Evolutionary conservation across 2,888 invertebrate genomes (phyloP), one percentile per base, ranked within the genome.

Genomic region (Matsumyia berberina): DNA sequence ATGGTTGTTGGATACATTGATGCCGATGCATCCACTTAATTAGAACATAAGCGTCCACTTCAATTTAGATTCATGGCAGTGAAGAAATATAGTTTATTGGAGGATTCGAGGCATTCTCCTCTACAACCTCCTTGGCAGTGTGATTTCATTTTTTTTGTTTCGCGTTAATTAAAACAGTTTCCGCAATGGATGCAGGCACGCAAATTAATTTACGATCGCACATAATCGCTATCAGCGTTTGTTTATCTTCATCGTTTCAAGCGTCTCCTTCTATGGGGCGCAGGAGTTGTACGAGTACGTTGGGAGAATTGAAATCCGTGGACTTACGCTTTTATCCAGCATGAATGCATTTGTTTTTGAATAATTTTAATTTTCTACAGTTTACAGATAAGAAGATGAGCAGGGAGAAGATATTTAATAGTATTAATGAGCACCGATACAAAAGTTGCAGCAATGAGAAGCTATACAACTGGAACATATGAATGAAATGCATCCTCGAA

Each of bases 121-220:
- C 49, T 19, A 64, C 46, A 9, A 11, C 19, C 51, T 66, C 51
- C 7, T 44, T 60, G 7, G 37, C 24, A 35, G n/a, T 31, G n/a
- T 8, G 9, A 33, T 73, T 33, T 31, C 5, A 17, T 49, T 46
- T 31, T n/a, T 49, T 44, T 39, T 51, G 46, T 24, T 60, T 46
- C 78, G 73, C 83, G 86, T 87, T 87, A 87, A 87, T 87, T 87
- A 86, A 87, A 87, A 86, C 86, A 86, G 79, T 87, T 87, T 87
- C 86, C 86, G 86, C 86, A 86, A 77, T 86, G 72, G 76, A 78
- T 86, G 83, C 67, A 35, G 55, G 85, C 87, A 87, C 86, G 87
- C 87, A 87, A 87, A 87, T 87, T 87, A 87, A 87, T 87, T 87
- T 87, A 87, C 86, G 87, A 87, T 86, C 81, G 77, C 80, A 86